Evolutionary conservation across 2,888 invertebrate genomes (phyloP), one percentile per base, ranked within the genome.

Genomic region (Lymantria dispar): DNA sequence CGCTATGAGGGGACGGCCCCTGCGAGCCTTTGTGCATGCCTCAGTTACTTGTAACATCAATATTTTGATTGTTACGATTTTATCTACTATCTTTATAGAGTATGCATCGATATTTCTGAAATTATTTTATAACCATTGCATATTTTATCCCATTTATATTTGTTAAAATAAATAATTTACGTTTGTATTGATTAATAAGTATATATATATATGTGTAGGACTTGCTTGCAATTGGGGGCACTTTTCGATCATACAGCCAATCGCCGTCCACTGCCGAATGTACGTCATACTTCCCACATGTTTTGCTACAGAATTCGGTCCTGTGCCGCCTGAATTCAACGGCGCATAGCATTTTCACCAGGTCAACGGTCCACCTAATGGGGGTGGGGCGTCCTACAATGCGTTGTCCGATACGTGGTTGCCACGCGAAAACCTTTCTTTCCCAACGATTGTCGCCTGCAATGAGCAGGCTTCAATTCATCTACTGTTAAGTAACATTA

Each of bases 1-100:
- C 69, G 60, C 61, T 36, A 50, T 50, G 60, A 66, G 70, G 74
- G 74, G 71, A 64, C 67, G 66, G 64, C 78, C 78, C 74, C 62
- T 56, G 61, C 57, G 63, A 52, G 49, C 51, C 70, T 72, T 68
- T 76, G 64, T 70, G 65, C 67, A 73, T 58, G 58, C 56, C 64
- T 51, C 61, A 48, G 58, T 60, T 60, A 50, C 57, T 66, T 62
- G 57, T 55, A 53, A 50, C 48, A 45, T 54, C 69, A 68, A 73
- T 73, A 75, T 71, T 71, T 71, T 56, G 56, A 53, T 66, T 64
- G 62, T 68, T 60, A 58, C 68, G 70, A 64, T 69, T 68, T 65
- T 52, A 53, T 60, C 62, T 56, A 54, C 49, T 33, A 33, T 33
- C 33, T 5, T 33, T 33, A 1, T 8, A 10, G 33, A 10, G 3